Percentiles rank a stretch among this genome's conserved stretches.
These are phyloP conservation scores for Aphidoletes aphidimyza DNA, from an alignment of 2,888 invertebrate genomes.

Conservation along the genomic window DNA sequence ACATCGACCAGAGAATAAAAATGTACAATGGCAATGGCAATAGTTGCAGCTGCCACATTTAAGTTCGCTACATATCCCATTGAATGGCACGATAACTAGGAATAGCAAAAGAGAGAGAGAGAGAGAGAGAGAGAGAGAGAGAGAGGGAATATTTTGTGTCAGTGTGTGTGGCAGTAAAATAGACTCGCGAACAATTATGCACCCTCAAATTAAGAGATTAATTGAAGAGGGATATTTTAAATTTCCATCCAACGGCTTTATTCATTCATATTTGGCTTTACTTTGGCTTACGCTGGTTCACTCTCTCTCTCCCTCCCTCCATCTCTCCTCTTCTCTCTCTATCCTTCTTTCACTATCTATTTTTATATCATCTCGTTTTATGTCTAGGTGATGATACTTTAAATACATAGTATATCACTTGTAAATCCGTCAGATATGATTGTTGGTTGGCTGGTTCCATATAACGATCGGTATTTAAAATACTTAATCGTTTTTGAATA, in stretches of 20 bases:
- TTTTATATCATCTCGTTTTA: not conserved
- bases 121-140: too few relatives aligned
- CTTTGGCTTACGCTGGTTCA: not conserved
- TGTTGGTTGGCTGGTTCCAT: not conserved
- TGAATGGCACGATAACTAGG: not conserved
- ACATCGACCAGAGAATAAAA: not conserved
- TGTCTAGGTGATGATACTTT: too few relatives aligned
- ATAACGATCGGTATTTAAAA: constrained; percentile 2
- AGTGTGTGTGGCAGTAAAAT: too few relatives aligned
- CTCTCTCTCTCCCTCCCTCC: not conserved
- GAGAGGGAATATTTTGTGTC: too few relatives aligned
- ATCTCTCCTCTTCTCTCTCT: not conserved
- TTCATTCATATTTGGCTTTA: not conserved
- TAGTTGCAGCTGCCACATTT: constrained; percentile 25
- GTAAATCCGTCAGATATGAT: constrained; percentile 30
- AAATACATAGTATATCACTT: constrained; percentile 23
- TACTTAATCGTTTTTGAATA: constrained; percentile 46
- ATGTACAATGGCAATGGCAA: not conserved
- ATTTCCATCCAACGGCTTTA: not conserved
- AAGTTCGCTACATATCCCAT: not conserved
- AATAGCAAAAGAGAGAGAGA: too few relatives aligned
- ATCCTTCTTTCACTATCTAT: not conserved
- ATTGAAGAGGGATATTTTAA: constrained; percentile 16
- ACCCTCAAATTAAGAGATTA: constrained; percentile 49
- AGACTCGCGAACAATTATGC: not conserved